Percentiles rank a stretch among this genome's conserved stretches.
These are phyloP conservation scores for Calameuta filiformis DNA, from an alignment of 2,888 invertebrate genomes.

Conservation along the genomic window DNA sequence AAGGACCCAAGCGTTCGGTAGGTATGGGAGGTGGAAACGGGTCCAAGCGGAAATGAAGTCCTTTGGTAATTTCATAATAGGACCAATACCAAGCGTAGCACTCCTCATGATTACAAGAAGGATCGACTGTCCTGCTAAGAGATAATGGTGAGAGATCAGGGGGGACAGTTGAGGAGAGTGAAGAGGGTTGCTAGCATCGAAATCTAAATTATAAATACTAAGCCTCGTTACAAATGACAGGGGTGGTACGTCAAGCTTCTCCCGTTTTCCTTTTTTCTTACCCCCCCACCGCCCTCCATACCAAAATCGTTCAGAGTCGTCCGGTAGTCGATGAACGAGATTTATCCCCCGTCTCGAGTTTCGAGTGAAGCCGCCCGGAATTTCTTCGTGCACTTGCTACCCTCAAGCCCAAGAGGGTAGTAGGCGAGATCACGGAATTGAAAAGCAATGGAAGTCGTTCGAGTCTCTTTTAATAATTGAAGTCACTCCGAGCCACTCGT, in stretches of 20 bases:
- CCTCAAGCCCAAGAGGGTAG: not conserved
- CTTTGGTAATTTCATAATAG: not conserved
- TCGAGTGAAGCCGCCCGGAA: not conserved
- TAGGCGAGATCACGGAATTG: not conserved
- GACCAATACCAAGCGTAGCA: not conserved
- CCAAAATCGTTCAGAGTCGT: not conserved
- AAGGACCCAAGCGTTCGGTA: not conserved
- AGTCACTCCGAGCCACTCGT: not conserved
- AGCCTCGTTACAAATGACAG: not conserved
- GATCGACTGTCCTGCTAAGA: not conserved
- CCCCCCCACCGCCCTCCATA: not conserved
- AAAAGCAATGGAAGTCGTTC: constrained; percentile 2
- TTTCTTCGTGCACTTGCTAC: not conserved
- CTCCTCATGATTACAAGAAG: not conserved
- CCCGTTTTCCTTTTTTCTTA: not conserved
- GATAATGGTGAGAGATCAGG: not conserved
- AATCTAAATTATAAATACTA: not conserved
- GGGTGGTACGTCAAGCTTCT: not conserved
- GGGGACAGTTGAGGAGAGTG: not conserved
- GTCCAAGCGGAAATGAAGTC: constrained; percentile 26
- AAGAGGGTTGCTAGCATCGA: not conserved
- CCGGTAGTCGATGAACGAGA: not conserved
- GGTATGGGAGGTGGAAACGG: constrained; percentile 29
- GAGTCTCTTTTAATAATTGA: constrained; percentile 4
- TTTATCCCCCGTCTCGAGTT: not conserved